A percentile compares a stretch with the other conserved stretches of the same genome.
phyloP scores from a whole-genome alignment of 2,113 vertebrate species.

The Eidolon helvum region DNA sequence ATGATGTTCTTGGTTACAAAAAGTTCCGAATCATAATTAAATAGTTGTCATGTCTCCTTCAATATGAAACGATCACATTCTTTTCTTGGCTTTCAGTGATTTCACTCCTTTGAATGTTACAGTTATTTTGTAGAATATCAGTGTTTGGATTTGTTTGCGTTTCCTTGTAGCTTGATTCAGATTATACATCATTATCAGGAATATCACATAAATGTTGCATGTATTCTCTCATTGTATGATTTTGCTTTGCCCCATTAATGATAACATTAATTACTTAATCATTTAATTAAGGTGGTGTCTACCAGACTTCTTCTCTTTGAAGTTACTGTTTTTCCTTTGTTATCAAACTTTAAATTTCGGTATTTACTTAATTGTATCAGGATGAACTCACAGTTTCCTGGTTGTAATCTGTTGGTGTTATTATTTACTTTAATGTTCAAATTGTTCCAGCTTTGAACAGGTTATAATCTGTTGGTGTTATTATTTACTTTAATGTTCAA shows the following conservation, averaged over 20 bases:
- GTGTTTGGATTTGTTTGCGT: neutral
- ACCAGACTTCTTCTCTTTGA: neutral
- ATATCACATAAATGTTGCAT: neutral
- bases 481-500: neutral
- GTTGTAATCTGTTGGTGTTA: neutral
- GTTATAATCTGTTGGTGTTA: neutral
- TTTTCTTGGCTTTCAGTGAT: neutral
- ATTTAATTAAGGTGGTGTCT: neutral
- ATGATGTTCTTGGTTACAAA: neutral
- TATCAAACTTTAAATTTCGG: neutral
- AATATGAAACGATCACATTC: neutral
- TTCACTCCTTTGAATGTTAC: neutral
- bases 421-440: neutral
- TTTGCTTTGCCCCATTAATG: neutral
- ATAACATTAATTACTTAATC: neutral
- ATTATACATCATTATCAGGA: neutral
- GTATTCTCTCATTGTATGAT: neutral
- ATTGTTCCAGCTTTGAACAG: neutral
- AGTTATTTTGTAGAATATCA: neutral
- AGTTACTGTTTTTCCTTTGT: neutral
- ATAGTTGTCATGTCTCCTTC: neutral
- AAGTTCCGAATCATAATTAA: neutral
- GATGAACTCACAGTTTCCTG: neutral
- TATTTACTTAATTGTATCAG: neutral
- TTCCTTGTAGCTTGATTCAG: neutral